Evolutionary conservation across 2,113 vertebrate species (phyloP).

Genomic region (Psittacula cyanocephala): DNA sequence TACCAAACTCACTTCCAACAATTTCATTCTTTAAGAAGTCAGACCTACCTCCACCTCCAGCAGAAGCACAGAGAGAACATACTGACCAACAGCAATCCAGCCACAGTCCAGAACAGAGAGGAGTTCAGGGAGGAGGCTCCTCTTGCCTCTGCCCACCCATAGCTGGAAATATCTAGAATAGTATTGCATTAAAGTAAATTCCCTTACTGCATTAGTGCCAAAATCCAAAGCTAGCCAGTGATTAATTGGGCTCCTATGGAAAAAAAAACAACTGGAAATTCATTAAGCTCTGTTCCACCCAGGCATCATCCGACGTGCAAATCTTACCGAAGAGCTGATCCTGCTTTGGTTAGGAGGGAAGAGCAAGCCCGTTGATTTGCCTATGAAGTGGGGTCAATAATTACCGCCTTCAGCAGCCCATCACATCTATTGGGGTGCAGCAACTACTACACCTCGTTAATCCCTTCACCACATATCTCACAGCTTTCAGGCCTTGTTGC

Average conservation of each 20-base stretch:
- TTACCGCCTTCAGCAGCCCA: not conserved
- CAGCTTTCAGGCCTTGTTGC: not conserved
- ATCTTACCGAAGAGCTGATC: not conserved
- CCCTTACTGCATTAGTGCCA: not conserved
- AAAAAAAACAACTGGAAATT: not conserved
- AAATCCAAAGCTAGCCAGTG: not conserved
- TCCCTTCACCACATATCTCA: not conserved
- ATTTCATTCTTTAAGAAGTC: fast-evolving
- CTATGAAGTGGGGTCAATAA: not conserved
- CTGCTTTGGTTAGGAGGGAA: not conserved
- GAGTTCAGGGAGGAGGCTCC: not conserved
- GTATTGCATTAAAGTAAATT: not conserved
- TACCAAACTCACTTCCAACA: not conserved
- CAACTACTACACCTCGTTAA: not conserved
- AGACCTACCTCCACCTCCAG: fast-evolving
- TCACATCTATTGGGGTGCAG: not conserved
- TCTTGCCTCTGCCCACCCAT: not conserved
- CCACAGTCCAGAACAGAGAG: not conserved
- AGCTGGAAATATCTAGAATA: not conserved
- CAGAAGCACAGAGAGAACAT: fast-evolving
- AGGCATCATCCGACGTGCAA: not conserved
- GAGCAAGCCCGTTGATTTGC: not conserved
- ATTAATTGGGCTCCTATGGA: not conserved
- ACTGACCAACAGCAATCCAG: not conserved
- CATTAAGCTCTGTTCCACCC: not conserved